Evolutionary conservation across 2,113 vertebrate genomes (phyloP).

Genomic region (Phaethornis superciliosus): DNA sequence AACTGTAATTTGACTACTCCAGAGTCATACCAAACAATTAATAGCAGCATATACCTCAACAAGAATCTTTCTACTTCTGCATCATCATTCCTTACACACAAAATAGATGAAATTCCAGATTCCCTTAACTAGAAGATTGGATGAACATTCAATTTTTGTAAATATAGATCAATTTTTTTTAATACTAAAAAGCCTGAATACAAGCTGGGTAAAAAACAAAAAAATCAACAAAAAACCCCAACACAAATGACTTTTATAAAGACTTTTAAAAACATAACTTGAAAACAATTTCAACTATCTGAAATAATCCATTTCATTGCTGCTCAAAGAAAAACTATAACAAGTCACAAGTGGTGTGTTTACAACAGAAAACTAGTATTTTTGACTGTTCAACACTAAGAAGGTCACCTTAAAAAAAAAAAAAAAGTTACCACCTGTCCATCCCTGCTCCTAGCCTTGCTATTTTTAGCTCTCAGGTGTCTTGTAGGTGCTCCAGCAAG

Average conservation of each 20-base stretch:
- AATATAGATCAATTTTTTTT: background rate
- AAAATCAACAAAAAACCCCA: fast-evolving
- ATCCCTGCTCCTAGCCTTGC: background rate
- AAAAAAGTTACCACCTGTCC: too few species aligned
- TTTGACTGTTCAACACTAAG: background rate
- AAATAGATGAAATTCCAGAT: background rate
- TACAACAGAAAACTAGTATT: background rate
- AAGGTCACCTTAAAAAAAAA: background rate
- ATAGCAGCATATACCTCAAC: background rate
- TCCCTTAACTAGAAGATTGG: background rate
- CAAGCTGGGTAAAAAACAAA: background rate
- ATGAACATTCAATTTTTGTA: background rate
- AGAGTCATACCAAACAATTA: background rate
- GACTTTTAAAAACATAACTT: too few species aligned
- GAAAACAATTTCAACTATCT: background rate
- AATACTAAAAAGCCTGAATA: background rate
- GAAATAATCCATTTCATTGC: background rate
- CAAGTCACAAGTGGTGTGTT: background rate
- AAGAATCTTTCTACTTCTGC: background rate
- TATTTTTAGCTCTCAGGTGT: fast-evolving
- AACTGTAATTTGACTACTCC: background rate
- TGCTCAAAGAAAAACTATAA: background rate
- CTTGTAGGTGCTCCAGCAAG: background rate
- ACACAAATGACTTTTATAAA: too few species aligned
- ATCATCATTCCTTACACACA: background rate